Base-by-base conservation (phyloP, 2,888 invertebrate genomes). In the Hemithea aestivaria region DNA sequence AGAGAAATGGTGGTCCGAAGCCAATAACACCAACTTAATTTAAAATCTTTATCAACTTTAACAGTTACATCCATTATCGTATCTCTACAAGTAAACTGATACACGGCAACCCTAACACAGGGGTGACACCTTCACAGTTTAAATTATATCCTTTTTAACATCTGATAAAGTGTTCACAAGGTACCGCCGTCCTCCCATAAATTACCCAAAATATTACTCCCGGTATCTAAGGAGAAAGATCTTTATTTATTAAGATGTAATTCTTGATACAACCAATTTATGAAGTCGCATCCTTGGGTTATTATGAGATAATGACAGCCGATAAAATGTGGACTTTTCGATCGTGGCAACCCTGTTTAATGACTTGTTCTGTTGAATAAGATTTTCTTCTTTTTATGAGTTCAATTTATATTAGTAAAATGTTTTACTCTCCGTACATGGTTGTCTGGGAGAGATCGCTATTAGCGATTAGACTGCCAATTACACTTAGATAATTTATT, bases 191-290 rank as follows among this genome's bases (percentile, higher is more conserved):
- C 58, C 51, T 35, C 36, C 33, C 58, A 78, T 82, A 81, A 82
- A 81, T 83, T 66, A 77, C 69, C 56, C 45, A 65, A 69, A 71
- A 80, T 80, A 82, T 80, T 68, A 75, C 65, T 66, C 59, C 56
- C 58, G 52, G 51, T 65, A 70, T 71, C 69, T 67, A 55, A 62
- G 63, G 60, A 62, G 62, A 63, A 64, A 73, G 68, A 81, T 81
- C 73, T 74, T 73, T 68, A 82, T 80, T 81, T 81, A 81, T 80
- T 74, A 72, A 76, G 81, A 81, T 79, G 74, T 70, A 61, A 58
- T 56, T 61, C 51, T 60, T 63, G 78, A 76, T 78, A 73, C 65
- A 51, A 61, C 53, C 63, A 70, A 79, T 74, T 79, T 79, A 79
- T 74, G 67, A 70, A 71, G 64, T 62, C 55, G 65, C 59, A 55